Conservation (phyloP, 2,888 invertebrate species). For the Anthophora plumipes region DNA sequence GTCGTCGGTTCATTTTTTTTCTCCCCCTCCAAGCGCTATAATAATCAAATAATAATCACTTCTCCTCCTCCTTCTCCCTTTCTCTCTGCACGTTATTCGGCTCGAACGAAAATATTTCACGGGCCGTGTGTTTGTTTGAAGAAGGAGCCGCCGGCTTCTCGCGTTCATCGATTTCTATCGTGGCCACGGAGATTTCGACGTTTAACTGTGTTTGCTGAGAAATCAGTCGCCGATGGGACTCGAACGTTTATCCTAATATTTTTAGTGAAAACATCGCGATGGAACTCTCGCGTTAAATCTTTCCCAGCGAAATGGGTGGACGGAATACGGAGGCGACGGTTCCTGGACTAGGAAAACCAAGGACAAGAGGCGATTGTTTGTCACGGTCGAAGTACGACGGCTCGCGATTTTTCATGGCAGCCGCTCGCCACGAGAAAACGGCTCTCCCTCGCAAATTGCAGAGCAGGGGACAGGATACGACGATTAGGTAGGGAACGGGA, state of each 20-base stretch:
- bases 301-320: too few species aligned
- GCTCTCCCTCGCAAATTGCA: constrained; percentile 20
- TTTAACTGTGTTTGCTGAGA: constrained; percentile 51
- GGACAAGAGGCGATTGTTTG: too few species aligned
- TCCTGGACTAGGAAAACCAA: too few species aligned
- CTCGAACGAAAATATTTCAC: constrained; percentile 5
- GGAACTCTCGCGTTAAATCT: not conserved
- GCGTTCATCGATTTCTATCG: constrained; percentile 17
- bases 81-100: too few species aligned
- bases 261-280: constrained; percentile 16
- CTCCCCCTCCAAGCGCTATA: not conserved
- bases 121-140: not conserved
- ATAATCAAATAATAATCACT: not conserved
- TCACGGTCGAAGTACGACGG: too few species aligned
- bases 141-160: not conserved
- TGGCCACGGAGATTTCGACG: constrained; percentile 19
- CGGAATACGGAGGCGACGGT: too few species aligned
- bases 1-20: not conserved
- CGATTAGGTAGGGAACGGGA: constrained; percentile 31
- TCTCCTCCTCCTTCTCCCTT: too few species aligned
- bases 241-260: constrained; percentile 40
- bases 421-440: not conserved
- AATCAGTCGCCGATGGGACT: constrained; percentile 27
- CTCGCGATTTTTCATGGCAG: not conserved
- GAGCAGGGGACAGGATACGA: constrained; percentile 17